phyloP scores from a whole-genome alignment of 2,113 vertebrate species.

The Oryzias woworae region DNA sequence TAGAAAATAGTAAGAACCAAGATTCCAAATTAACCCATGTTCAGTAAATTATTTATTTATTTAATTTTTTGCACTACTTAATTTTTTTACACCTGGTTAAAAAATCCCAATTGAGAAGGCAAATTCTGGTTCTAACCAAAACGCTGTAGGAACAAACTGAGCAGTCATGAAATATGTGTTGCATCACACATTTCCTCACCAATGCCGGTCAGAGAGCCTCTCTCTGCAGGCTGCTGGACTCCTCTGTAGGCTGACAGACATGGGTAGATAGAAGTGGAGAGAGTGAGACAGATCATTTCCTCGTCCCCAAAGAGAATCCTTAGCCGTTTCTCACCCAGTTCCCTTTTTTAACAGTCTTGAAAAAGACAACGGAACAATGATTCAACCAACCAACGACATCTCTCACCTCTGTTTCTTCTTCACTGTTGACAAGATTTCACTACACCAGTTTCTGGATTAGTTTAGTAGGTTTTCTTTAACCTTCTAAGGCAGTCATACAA shows the following conservation, averaged over 20 bases:
- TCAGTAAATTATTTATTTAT: too few relatives aligned
- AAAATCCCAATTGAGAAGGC: too few relatives aligned
- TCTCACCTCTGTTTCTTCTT: constrained; percentile 9
- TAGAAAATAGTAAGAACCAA: too few relatives aligned
- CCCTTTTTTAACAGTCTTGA: constrained; percentile 1
- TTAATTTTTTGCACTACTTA: too few relatives aligned
- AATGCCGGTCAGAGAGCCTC: constrained; percentile 42
- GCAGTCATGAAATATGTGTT: constrained; percentile 33
- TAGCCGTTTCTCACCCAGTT: constrained; percentile 39
- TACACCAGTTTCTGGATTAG: neutral
- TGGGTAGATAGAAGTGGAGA: constrained; percentile 24
- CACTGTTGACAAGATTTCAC: neutral
- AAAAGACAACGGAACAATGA: neutral
- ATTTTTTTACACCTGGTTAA: too few relatives aligned
- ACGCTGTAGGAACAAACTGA: constrained; percentile 57
- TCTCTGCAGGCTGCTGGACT: constrained; percentile 45
- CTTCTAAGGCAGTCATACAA: too few relatives aligned
- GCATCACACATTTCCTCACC: constrained; percentile 40
- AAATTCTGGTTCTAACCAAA: too few relatives aligned
- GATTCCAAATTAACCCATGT: too few relatives aligned
- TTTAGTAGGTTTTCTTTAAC: too few relatives aligned
- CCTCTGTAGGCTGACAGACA: constrained; percentile 41
- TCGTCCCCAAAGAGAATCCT: constrained; percentile 49
- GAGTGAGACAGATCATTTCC: constrained; percentile 39
- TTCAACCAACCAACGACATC: constrained; percentile 1